phyloP scores from a whole-genome alignment of 1,140 invertebrate species.

The Acromyrmex charruanus region DNA sequence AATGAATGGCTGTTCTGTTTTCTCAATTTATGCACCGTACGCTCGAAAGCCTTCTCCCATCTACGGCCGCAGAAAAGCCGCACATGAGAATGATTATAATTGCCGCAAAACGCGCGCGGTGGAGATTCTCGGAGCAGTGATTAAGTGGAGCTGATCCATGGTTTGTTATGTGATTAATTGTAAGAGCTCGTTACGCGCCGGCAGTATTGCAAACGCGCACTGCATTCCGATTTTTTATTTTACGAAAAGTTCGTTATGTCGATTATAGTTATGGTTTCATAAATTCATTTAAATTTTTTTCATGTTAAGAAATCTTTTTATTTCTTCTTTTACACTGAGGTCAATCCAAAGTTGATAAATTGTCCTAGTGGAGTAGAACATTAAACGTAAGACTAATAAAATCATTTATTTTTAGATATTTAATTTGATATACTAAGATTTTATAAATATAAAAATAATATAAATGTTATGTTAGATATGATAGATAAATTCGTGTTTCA shows the following conservation, averaged over 20 bases:
- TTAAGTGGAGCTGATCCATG: constrained; percentile 54
- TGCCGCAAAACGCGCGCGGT: constrained; percentile 16
- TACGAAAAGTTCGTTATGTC: background rate
- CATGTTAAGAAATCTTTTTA: background rate
- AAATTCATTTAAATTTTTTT: background rate
- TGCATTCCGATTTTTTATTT: constrained; percentile 4
- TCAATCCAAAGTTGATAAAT: background rate
- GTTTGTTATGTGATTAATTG: constrained; percentile 51
- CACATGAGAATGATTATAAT: constrained; percentile 62
- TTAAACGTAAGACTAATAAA: background rate
- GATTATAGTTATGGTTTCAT: background rate
- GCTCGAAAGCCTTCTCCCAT: constrained; percentile 29
- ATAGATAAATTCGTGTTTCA: background rate
- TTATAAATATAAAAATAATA: background rate
- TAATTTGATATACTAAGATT: background rate
- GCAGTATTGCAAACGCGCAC: constrained; percentile 8
- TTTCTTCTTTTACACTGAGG: background rate
- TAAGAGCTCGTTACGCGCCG: constrained; percentile 25
- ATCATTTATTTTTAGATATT: background rate
- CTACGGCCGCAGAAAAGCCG: constrained; percentile 44
- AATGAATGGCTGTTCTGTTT: constrained; percentile 63
- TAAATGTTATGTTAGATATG: background rate
- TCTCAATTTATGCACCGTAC: constrained; percentile 60
- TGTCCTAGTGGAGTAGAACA: background rate
- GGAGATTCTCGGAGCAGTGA: constrained; percentile 30